Conservation (phyloP, 2,113 vertebrate species). For the Mobula birostris region DNA sequence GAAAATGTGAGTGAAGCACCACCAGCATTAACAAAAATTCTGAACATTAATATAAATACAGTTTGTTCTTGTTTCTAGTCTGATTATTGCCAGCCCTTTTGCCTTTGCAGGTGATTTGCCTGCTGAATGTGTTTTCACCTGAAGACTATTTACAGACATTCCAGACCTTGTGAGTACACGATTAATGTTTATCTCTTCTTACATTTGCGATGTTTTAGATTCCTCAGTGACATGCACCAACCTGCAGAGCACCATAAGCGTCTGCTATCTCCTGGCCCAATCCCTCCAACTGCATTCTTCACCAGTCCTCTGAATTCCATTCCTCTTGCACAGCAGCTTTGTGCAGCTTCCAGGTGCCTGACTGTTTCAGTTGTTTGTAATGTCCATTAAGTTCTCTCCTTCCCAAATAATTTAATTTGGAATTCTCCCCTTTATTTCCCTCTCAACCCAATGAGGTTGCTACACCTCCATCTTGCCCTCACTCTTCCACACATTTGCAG, state of each 20-base stretch:
- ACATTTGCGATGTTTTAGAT: not conserved
- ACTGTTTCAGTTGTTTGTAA: not conserved
- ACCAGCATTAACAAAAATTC: not conserved
- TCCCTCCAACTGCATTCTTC: not conserved
- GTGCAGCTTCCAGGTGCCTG: not conserved
- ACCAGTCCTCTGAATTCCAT: not conserved
- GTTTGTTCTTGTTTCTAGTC: not conserved
- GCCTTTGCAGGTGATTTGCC: conserved; percentile 60
- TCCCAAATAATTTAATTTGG: not conserved
- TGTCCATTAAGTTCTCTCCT: not conserved
- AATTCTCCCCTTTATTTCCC: not conserved
- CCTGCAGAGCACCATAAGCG: not conserved
- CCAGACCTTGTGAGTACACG: conserved; percentile 65
- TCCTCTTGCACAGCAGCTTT: not conserved
- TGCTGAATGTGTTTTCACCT: conserved; percentile 68
- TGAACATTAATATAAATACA: not conserved
- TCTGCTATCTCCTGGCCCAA: not conserved
- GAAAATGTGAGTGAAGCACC: conserved; percentile 57
- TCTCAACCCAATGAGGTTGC: not conserved
- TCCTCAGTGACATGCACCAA: not conserved
- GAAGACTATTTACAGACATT: conserved; percentile 62
- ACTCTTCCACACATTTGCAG: too few relatives aligned
- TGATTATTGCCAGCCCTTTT: not conserved
- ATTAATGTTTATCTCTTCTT: not conserved
- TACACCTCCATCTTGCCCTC: not conserved